Evolutionary conservation across 2,888 invertebrate genomes (phyloP), one percentile per base, ranked within the genome.

Genomic region (Yponomeuta evonymella): DNA sequence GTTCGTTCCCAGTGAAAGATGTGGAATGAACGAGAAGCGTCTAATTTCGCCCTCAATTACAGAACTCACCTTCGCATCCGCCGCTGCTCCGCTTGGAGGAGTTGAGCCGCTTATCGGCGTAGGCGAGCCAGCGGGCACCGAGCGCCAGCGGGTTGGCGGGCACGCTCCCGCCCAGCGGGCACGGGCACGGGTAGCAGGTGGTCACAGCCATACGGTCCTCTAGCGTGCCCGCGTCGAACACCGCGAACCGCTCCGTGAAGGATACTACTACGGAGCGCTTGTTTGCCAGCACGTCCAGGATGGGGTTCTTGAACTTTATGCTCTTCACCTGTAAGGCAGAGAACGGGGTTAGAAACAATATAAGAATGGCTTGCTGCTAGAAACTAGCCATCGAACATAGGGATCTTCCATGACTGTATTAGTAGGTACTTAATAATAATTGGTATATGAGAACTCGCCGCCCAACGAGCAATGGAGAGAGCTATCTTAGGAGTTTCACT

Each of bases 301-400:
- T 96, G 1, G 96, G 95, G 85, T 96, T 97, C 90, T 97, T 98
- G 92, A 98, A 98, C 88, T 98, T 97, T 76, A 98, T 97, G 81
- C 95, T 96, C 85, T 98, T 98, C 23, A 96, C 95, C 94, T 96
- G 83, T 88, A 68, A 66, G 58, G 62, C 3, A 48, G 67, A 67
- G 63, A 10, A 51, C 23, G n/a, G 51, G 9, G 68, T 30, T 64
- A 29, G 10, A 23, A 63, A 29, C n/a, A 43, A 43, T 6, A 43
- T 43, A 33, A 23, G 23, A 23, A 23, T 0, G 23, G 23, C 23
- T 23, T 23, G 23, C 1, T 23, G 23, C 23, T 23, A 23, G 23
- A 23, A 23, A 23, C 23, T 23, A 23, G 23, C 23, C 23, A 23
- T 23, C 23, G 23, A 23, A 23, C 23, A 23, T 23, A 23, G 23